Evolutionary conservation across 2,797 vertebrate species (phyloP), one percentile per base, ranked within the genome.

Genomic region (Taenioides sp.): DNA sequence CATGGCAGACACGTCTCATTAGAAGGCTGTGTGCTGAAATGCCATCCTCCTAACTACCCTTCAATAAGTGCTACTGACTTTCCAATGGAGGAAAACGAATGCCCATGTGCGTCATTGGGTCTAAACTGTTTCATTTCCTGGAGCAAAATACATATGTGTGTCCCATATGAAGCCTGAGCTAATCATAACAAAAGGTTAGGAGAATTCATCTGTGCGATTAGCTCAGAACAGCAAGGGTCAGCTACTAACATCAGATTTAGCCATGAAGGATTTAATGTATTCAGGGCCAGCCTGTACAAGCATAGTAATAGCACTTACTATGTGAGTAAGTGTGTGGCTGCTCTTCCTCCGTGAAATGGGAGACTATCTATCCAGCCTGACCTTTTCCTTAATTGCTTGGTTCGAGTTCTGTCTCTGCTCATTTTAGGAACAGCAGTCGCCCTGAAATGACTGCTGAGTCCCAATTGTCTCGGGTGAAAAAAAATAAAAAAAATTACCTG

Each of bases 331-430:
- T 54, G 61, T 31, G 66, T 34, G 22, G 5, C 31, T 18, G 50
- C 25, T 49, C 60, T 25, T 64, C 71, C 75, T 59, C 69, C 67
- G 40, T 79, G 73, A 83, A 89, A 89, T 85, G 37, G 81, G 82
- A 82, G 80, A 85, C 88, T 79, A 86, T 91, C 85, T 87, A 84
- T 88, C 79, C 86, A 82, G 76, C 66, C 80, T 92, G 90, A 92
- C 91, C 91, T 92, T 92, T 91, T 79, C 83, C 81, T 88, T 92
- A 92, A 92, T 90, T 90, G 89, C 87, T 84, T 83, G 75, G 76
- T 91, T 87, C 87, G 85, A 86, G 78, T 80, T 86, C 80, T 77
- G 79, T 86, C 87, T 88, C 74, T 81, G 84, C 87, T 89, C 78
- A 78, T 90, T 90, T 84, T 77, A 79, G 79, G 78, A 80, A 61